These are phyloP conservation scores for Nipponacmea schrenckii DNA, from an alignment of 2,888 invertebrate species.

Conservation along the genomic window DNA sequence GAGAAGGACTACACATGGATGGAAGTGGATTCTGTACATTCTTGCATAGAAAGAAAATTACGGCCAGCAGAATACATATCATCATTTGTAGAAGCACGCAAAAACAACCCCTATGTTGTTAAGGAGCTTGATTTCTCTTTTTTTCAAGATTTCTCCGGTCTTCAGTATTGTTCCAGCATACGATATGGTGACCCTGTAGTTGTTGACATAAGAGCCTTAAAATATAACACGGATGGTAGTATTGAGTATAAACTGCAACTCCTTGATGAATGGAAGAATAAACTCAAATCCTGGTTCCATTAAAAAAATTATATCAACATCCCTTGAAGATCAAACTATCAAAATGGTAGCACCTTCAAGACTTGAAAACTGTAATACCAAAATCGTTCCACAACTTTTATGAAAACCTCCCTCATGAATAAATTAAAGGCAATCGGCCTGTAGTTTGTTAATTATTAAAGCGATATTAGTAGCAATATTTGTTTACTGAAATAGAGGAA, in stretches of 20 bases:
- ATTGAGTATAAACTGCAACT: neutral
- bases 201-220: constrained; percentile 20
- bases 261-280: neutral
- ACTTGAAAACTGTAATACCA: neutral
- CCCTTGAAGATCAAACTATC: neutral
- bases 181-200: constrained; percentile 26
- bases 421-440: too few relatives aligned
- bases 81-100: constrained; percentile 11
- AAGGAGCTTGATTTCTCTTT: constrained; percentile 26
- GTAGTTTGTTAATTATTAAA: too few relatives aligned
- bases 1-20: constrained; percentile 32
- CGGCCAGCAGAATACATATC: constrained; percentile 8
- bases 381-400: neutral
- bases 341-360: neutral
- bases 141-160: constrained; percentile 22
- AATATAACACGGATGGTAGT: constrained; percentile 21
- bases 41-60: constrained; percentile 22
- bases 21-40: constrained; percentile 30
- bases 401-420: too few relatives aligned
- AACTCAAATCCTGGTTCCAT: neutral
- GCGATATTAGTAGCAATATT: too few relatives aligned
- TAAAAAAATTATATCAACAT: too few relatives aligned
- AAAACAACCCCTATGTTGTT: constrained; percentile 20
- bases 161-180: constrained; percentile 23
- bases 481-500: too few relatives aligned